Evolutionary conservation across 1,140 invertebrate species (phyloP).

Genomic region (Cydia pomonella): DNA sequence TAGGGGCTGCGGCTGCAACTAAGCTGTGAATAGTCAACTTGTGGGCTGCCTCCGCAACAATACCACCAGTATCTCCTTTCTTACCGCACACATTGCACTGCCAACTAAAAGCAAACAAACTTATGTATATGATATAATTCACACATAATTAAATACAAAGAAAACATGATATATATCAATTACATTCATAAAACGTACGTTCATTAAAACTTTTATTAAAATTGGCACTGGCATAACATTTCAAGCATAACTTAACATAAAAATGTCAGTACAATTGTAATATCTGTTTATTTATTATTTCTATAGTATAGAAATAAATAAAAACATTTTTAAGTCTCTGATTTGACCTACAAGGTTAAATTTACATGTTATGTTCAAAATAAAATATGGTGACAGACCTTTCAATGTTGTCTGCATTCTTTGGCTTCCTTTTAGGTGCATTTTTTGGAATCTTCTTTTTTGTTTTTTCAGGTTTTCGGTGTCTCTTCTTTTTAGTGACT

Average conservation of each 20-base stretch:
- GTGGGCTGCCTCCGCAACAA: conserved; percentile 49
- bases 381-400: conserved; percentile 34
- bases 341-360: too few relatives aligned
- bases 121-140: not conserved
- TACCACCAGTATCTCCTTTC: conserved; percentile 45
- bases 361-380: too few relatives aligned
- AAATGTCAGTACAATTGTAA: too few relatives aligned
- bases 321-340: too few relatives aligned
- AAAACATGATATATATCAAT: too few relatives aligned
- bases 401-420: conserved; percentile 34
- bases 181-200: too few relatives aligned
- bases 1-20: conserved; percentile 36
- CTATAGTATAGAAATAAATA: too few relatives aligned
- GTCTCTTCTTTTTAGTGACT: conserved; percentile 62
- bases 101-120: conserved; percentile 51
- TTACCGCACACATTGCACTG: conserved; percentile 58
- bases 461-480: conserved; percentile 55
- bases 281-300: too few relatives aligned
- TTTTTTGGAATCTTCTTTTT: conserved; percentile 54
- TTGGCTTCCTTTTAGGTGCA: conserved; percentile 47
- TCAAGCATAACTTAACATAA: too few relatives aligned
- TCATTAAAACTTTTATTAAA: too few relatives aligned
- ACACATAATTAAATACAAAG: not conserved
- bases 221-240: too few relatives aligned
- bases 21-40: conserved; percentile 50